Conservation (phyloP, 92 coral and sea anemone species). For the Phenganax subtilis region DNA sequence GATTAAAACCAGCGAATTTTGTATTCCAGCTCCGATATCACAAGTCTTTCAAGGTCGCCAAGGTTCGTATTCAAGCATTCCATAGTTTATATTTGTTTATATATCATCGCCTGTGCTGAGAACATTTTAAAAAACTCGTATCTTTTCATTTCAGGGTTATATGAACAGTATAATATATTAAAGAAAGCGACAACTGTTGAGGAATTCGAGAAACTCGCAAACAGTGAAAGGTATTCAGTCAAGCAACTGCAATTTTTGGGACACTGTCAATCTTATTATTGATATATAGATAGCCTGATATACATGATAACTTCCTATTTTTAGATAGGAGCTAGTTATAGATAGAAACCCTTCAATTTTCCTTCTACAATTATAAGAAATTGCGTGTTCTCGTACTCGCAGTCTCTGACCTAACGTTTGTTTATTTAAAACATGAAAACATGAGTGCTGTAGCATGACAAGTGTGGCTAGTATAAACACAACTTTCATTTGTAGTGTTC, state of each 20-base stretch:
- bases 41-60: slow-evolving; percentile 93
- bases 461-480: no score
- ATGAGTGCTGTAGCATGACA: no score
- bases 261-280: not conserved
- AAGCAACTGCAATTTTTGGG: not conserved
- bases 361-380: no score
- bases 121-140: not conserved
- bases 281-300: slow-evolving; percentile 44
- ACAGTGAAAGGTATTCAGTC: slow-evolving; percentile 75
- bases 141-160: slow-evolving; percentile 58
- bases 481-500: no score
- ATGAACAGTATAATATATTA: slow-evolving; percentile 86
- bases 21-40: slow-evolving; percentile 86
- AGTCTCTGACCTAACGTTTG: no score
- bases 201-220: slow-evolving; percentile 86
- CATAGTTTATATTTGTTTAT: not conserved
- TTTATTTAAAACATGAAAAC: no score
- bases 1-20: slow-evolving; percentile 55
- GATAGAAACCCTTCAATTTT: no score
- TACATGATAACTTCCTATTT: no score
- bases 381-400: no score
- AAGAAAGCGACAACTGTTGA: slow-evolving; percentile 73
- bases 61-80: slow-evolving; percentile 49
- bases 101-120: not conserved
- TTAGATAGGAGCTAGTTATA: no score